Percentiles rank a stretch among this genome's conserved stretches.
Conservation (phyloP, 2,888 invertebrate species). For the Hermaeophaga mercurialis region DNA sequence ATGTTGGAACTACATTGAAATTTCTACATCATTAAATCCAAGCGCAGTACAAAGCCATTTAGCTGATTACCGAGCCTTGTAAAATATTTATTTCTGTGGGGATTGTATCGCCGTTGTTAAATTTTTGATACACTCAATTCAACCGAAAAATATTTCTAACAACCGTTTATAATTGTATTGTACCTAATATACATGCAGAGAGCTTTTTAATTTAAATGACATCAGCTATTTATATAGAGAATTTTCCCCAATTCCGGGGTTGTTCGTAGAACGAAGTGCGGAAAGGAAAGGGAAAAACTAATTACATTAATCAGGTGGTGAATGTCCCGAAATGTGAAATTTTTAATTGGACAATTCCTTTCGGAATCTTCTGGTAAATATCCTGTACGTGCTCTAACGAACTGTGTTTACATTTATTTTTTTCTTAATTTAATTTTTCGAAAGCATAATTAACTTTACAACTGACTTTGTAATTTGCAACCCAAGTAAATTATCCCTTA, state of each 20-base stretch:
- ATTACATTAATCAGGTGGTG: conserved; percentile 10
- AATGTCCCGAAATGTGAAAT: conserved; percentile 8
- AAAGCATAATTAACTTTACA: too few relatives aligned
- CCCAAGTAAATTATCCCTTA: too few relatives aligned
- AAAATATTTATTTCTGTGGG: too few relatives aligned
- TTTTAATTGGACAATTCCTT: conserved; percentile 13
- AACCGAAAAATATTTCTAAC: background rate
- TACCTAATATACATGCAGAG: background rate
- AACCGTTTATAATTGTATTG: background rate
- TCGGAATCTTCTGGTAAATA: conserved; percentile 4
- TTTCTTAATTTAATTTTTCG: too few relatives aligned
- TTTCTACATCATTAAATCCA: too few relatives aligned
- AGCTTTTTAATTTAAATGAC: background rate
- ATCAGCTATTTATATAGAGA: background rate
- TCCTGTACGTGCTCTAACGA: background rate
- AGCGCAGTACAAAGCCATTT: too few relatives aligned
- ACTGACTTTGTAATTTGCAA: too few relatives aligned
- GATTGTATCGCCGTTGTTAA: too few relatives aligned
- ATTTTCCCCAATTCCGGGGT: background rate
- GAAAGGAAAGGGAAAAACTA: conserved; percentile 5
- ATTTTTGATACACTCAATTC: too few relatives aligned
- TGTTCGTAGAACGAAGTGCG: background rate
- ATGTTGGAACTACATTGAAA: too few relatives aligned
- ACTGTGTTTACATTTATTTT: background rate
- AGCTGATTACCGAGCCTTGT: too few relatives aligned